Evolutionary conservation across 2,113 vertebrate species (phyloP).

Genomic region (Grallaria varia): DNA sequence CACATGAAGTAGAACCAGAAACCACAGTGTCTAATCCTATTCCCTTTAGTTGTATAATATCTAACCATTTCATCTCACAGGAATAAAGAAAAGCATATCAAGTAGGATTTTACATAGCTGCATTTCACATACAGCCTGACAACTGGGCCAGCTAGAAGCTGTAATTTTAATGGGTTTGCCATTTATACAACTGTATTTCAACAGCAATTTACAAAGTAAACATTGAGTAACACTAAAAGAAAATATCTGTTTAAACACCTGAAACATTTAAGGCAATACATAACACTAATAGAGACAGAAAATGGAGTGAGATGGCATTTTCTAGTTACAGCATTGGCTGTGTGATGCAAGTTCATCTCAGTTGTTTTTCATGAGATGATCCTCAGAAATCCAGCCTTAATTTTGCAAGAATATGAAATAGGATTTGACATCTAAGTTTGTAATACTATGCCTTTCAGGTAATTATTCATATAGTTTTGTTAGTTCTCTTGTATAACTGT

Average conservation of each 20-base stretch:
- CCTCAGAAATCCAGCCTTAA: not conserved
- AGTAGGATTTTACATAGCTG: not conserved
- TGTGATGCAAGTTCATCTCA: not conserved
- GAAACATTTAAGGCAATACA: not conserved
- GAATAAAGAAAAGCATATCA: not conserved
- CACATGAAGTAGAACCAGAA: not conserved
- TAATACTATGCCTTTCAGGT: not conserved
- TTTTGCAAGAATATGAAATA: not conserved
- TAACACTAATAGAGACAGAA: not conserved
- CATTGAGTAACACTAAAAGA: not conserved
- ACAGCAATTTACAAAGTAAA: constrained; percentile 25
- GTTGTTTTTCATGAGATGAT: not conserved
- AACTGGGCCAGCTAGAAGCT: not conserved
- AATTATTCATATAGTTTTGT: not conserved
- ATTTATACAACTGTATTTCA: constrained; percentile 3
- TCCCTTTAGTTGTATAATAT: not conserved
- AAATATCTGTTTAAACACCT: constrained; percentile 7
- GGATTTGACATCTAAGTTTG: not conserved
- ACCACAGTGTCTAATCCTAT: constrained; percentile 9
- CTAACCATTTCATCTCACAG: not conserved
- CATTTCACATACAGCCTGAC: not conserved
- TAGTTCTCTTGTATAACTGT: not conserved
- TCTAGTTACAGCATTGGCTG: not conserved
- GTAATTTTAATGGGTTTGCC: not conserved
- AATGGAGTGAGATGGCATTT: not conserved